Evolutionary conservation across 2,113 vertebrate genomes (phyloP).

Genomic region (Bubalus kerabau): DNA sequence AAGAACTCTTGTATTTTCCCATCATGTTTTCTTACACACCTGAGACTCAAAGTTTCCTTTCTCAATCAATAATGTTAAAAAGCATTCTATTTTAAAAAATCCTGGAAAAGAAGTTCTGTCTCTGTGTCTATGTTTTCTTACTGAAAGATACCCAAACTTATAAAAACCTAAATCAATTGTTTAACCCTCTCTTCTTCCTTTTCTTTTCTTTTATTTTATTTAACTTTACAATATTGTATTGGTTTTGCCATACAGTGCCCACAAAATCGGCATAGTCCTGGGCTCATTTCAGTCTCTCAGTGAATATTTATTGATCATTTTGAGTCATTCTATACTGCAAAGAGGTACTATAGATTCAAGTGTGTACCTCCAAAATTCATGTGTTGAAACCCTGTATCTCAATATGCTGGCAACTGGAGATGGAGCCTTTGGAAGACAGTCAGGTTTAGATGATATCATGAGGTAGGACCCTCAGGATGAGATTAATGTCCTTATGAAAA

Average conservation of each 20-base stretch:
- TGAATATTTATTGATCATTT: background rate
- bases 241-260: too few relatives aligned
- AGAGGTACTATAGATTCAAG: background rate
- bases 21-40: background rate
- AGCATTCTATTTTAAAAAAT: background rate
- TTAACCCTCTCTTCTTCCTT: background rate
- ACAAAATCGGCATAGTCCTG: background rate
- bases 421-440: background rate
- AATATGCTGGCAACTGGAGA: background rate
- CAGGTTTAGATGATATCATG: background rate
- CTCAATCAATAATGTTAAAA: background rate
- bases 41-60: background rate
- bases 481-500: background rate
- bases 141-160: background rate
- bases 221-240: too few relatives aligned
- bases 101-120: background rate
- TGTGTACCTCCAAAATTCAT: background rate
- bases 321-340: background rate
- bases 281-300: background rate
- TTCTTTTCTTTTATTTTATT: background rate
- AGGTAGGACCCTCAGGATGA: background rate
- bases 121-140: background rate
- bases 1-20: background rate
- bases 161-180: background rate
- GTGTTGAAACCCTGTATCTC: background rate